These are phyloP conservation scores for Polymixis flavicincta DNA, from an alignment of 2,888 invertebrate species.

Conservation along the genomic window DNA sequence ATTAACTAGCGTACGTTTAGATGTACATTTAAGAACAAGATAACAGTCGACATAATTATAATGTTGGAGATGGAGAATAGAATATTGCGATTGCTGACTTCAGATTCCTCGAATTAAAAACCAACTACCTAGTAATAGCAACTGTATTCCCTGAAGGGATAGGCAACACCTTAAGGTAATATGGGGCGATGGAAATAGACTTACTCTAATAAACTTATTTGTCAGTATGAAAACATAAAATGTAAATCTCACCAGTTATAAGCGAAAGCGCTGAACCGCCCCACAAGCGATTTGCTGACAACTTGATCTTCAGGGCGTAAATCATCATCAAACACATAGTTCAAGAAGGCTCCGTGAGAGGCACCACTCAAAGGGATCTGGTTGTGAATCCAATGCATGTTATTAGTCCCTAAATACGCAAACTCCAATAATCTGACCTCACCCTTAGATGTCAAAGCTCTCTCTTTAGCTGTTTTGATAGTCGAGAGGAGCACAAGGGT, in stretches of 20 bases:
- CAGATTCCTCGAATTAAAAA: too few species aligned
- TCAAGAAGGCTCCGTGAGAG: slow-evolving; percentile 80
- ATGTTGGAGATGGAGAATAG: too few species aligned
- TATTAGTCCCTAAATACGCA: slow-evolving; percentile 77
- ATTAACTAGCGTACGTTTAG: too few species aligned
- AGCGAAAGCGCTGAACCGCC: slow-evolving; percentile 77
- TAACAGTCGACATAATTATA: too few species aligned
- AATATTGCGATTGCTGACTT: too few species aligned
- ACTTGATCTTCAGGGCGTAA: slow-evolving; percentile 69
- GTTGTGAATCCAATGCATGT: slow-evolving; percentile 78
- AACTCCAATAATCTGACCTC: slow-evolving; percentile 81
- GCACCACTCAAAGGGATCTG: slow-evolving; percentile 80
- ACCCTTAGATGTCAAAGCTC: slow-evolving; percentile 75
- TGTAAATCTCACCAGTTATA: slow-evolving; percentile 77
- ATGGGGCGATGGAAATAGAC: not conserved
- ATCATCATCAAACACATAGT: slow-evolving; percentile 81
- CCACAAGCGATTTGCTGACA: slow-evolving; percentile 71
- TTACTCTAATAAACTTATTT: not conserved
- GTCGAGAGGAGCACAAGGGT: slow-evolving; percentile 78
- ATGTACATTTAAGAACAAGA: too few species aligned
- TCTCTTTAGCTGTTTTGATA: slow-evolving; percentile 79
- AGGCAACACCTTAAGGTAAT: not conserved
- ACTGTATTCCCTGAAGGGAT: too few species aligned
- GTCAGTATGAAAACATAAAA: not conserved
- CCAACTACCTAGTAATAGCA: too few species aligned